Conservation (phyloP, 2,797 vertebrate species). For the Acanthopagrus latus region DNA sequence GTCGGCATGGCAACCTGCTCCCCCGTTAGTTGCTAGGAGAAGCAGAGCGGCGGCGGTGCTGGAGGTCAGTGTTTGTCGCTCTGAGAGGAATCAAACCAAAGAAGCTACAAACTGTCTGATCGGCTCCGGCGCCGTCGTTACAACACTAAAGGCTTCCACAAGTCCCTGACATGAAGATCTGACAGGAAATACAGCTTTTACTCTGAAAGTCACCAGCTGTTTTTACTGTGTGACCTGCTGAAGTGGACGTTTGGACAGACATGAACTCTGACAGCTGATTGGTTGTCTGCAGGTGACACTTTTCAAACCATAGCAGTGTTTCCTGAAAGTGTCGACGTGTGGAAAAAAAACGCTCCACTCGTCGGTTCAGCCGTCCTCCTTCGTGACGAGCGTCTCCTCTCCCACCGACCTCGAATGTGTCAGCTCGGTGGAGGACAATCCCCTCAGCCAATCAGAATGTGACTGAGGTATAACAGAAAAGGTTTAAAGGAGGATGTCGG, state of each 20-base stretch:
- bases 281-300: neutral
- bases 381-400: slow-evolving; percentile 5
- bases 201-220: slow-evolving; percentile 41
- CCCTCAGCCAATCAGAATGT: slow-evolving; percentile 33
- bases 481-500: slow-evolving; percentile 33
- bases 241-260: slow-evolving; percentile 10
- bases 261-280: neutral
- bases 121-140: neutral
- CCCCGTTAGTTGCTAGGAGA: slow-evolving; percentile 38
- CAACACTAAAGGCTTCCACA: neutral
- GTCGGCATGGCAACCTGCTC: slow-evolving; percentile 55
- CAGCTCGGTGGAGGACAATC: slow-evolving; percentile 10
- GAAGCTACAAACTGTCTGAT: slow-evolving; percentile 27
- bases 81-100: slow-evolving; percentile 6
- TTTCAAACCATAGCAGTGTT: slow-evolving; percentile 1
- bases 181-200: slow-evolving; percentile 53
- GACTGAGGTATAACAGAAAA: slow-evolving; percentile 48
- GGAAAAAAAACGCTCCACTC: neutral
- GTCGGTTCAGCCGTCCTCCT: neutral
- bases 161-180: neutral
- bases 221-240: neutral
- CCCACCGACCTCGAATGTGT: slow-evolving; percentile 20
- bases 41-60: slow-evolving; percentile 7
- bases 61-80: slow-evolving; percentile 31
- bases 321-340: neutral